Evolutionary conservation across 2,113 vertebrate species (phyloP).

Genomic region (Cisticola juncidis): DNA sequence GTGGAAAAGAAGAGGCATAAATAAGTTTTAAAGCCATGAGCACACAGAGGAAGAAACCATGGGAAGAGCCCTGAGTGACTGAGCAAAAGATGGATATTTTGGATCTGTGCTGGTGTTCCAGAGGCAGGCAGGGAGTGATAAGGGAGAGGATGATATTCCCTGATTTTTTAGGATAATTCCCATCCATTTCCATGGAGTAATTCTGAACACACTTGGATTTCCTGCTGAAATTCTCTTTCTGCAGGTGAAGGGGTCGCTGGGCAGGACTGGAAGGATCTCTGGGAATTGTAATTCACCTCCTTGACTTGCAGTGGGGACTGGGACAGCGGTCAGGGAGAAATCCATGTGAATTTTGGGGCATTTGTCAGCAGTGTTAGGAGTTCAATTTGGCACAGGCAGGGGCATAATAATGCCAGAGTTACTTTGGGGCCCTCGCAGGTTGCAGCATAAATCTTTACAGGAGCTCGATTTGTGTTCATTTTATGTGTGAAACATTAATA

Average conservation of each 20-base stretch:
- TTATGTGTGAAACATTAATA: slow-evolving; percentile 43
- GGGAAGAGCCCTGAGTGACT: not conserved
- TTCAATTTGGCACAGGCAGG: not conserved
- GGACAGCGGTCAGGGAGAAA: not conserved
- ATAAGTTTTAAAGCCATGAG: slow-evolving; percentile 20
- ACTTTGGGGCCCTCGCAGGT: not conserved
- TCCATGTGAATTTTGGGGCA: not conserved
- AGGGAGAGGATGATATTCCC: not conserved
- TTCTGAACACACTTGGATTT: not conserved
- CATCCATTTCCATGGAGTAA: not conserved
- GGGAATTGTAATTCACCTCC: not conserved
- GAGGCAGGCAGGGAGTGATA: not conserved
- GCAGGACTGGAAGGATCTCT: not conserved
- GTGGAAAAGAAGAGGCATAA: slow-evolving; percentile 11
- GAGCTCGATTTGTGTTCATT: not conserved
- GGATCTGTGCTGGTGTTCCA: not conserved
- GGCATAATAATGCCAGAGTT: not conserved
- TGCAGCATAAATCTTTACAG: not conserved
- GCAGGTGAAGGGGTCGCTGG: fast-evolving
- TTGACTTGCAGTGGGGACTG: not conserved
- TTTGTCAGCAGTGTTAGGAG: not conserved
- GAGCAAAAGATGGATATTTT: not conserved
- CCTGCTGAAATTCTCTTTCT: not conserved
- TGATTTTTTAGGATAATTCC: not conserved
- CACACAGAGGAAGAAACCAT: not conserved